Base-by-base conservation (phyloP, 2,113 vertebrate genomes). In the Cheirogaleus medius region DNA sequence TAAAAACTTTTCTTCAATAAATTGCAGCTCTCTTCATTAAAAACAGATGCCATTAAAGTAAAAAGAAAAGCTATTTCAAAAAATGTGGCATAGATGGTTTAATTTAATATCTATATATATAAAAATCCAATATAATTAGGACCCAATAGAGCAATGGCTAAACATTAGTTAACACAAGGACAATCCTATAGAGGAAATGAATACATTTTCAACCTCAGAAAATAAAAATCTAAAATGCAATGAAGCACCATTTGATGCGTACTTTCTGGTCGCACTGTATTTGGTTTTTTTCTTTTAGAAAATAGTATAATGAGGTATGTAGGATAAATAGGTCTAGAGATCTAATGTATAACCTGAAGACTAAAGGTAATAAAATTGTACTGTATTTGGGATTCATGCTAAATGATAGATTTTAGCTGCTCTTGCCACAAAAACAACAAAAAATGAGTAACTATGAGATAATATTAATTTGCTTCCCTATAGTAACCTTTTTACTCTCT, bases 61-160 rank as follows among this genome's bases (percentile, higher is more conserved):
- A 78, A 42, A 94, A 83, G 34, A 56, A 83, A 73, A 93, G 15
- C 56, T 90, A 68, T 91, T 96, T 96, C n/a, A 58, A 34, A 95
- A 91, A 89, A 49, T 27, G 27, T 11, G 27, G 15, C 73, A 66
- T 47, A 89, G 39, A 29, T 34, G 39, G 10, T 81, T 69, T 90
- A n/a, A 54, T 68, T 86, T 94, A 84, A 49, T 78, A 54, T 64
- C 39, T 95, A 2, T 52, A 44, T 58, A 3, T 44, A 39, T 54
- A 52, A 32, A 49, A 23, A 90, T 5, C 42, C 25, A 58, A 32
- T 56, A 81, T 15, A 64, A 52, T 56, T 89, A 77, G n/a, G 29
- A 47, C n/a, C n/a, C 47, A 77, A n/a, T 7, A 52, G 44, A 84
- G 17, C 42, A 77, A 64, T 8, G 1, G 10, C 58, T 68, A 39